Conservation (phyloP, 2,797 vertebrate genomes). For the Sebastes variabilis region DNA sequence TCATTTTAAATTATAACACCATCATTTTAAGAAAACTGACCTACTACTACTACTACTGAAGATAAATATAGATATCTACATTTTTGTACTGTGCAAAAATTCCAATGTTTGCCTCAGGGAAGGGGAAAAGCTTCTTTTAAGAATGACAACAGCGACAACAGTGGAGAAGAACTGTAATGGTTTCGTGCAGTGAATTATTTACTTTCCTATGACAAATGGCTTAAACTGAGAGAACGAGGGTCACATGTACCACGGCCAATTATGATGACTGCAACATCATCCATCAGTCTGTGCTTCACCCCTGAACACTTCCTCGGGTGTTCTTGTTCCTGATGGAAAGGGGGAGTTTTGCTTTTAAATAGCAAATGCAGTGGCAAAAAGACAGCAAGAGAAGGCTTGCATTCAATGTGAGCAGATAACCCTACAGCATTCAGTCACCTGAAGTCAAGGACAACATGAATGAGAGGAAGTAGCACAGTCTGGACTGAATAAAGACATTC, state of each 20-base stretch:
- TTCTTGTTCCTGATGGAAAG: constrained; percentile 27
- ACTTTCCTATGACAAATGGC: neutral
- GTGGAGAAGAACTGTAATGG: neutral
- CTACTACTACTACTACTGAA: neutral
- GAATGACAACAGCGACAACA: neutral
- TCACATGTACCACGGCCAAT: constrained; percentile 16
- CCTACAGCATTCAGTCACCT: constrained; percentile 39
- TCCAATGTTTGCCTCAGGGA: neutral
- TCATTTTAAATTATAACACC: neutral
- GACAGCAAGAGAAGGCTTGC: constrained; percentile 9
- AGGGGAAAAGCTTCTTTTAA: neutral
- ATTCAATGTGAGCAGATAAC: constrained; percentile 45
- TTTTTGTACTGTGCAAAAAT: neutral
- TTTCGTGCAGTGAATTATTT: neutral
- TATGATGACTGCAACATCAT: constrained; percentile 5
- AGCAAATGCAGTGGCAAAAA: neutral
- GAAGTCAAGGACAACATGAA: constrained; percentile 78
- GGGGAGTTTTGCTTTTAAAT: constrained; percentile 30
- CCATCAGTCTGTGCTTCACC: constrained; percentile 27
- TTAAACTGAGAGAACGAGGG: neutral
- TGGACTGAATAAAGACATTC: constrained; percentile 62
- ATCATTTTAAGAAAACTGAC: neutral
- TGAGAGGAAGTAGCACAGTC: constrained; percentile 73
- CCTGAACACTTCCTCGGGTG: constrained; percentile 24
- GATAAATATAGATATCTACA: neutral